Percentiles rank a stretch among this genome's conserved stretches.
Evolutionary conservation across 1,140 invertebrate species (phyloP).

Genomic region (Drosophila sechellia): DNA sequence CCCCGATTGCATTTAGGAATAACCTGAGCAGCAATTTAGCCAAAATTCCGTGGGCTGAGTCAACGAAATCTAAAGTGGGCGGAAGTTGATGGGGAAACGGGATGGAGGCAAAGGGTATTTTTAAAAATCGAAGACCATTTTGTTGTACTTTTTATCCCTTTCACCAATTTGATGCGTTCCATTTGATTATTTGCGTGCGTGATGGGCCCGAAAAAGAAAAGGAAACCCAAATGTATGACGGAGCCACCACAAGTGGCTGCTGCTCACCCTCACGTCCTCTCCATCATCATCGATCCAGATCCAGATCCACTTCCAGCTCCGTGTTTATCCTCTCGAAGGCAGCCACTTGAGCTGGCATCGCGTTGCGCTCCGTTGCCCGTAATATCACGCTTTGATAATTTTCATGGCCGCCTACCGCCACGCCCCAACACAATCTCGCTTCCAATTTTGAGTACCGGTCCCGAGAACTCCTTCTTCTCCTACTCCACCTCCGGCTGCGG

Average conservation of each 20-base stretch:
- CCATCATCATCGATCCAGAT: conserved; percentile 14
- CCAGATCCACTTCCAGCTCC: conserved; percentile 17
- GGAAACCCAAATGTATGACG: conserved; percentile 60
- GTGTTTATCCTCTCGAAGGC: conserved; percentile 34
- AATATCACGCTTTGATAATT: conserved; percentile 84
- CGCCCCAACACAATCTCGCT: conserved; percentile 20
- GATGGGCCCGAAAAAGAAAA: conserved; percentile 34
- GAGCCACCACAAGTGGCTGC: conserved; percentile 71
- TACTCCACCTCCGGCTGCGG: conserved; percentile 17
- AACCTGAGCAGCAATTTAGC: conserved; percentile 44
- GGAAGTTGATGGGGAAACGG: conserved; percentile 20
- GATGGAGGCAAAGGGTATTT: conserved; percentile 41
- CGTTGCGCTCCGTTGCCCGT: conserved; percentile 69
- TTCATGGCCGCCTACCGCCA: conserved; percentile 75
- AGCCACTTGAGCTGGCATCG: conserved; percentile 62
- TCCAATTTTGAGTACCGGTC: conserved; percentile 3
- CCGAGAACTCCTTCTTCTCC: conserved; percentile 6
- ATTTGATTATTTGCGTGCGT: conserved; percentile 80
- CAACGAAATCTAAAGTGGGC: conserved; percentile 59
- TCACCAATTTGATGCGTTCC: conserved; percentile 78
- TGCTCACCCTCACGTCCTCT: conserved; percentile 31
- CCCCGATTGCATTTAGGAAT: conserved; percentile 29
- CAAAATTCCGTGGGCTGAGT: conserved; percentile 40
- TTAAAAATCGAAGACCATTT: conserved; percentile 73
- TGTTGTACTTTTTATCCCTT: conserved; percentile 68